Percentiles rank a stretch among this genome's conserved stretches.
phyloP scores from a whole-genome alignment of 2,113 vertebrate species.

The Craseonycteris thonglongyai region DNA sequence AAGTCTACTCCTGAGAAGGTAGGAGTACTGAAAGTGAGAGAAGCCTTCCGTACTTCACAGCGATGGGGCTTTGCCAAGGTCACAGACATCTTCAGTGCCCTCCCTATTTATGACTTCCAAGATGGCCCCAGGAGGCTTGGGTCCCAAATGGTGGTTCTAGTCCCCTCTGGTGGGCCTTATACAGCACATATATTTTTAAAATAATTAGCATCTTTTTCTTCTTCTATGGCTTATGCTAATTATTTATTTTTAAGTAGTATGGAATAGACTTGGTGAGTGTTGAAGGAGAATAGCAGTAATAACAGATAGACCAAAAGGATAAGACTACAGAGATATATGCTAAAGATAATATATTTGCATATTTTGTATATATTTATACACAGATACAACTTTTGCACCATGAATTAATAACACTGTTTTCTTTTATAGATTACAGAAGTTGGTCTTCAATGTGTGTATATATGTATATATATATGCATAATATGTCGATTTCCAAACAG shows the following conservation, averaged over 20 bases:
- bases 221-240: not conserved
- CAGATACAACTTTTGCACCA: not conserved
- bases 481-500: not conserved
- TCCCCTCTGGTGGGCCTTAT: not conserved
- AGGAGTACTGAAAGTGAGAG: too few species aligned
- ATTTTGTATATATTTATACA: not conserved
- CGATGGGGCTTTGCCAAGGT: not conserved
- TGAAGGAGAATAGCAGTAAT: not conserved
- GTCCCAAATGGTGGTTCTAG: not conserved
- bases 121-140: not conserved
- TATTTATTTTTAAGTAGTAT: not conserved
- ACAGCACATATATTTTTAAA: not conserved
- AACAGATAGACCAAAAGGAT: not conserved
- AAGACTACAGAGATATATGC: not conserved
- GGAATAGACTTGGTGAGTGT: not conserved
- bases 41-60: not conserved
- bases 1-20: not conserved
- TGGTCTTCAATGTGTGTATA: not conserved
- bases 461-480: not conserved
- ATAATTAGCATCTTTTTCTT: not conserved
- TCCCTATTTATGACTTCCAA: not conserved
- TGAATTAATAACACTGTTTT: not conserved
- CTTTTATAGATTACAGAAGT: not conserved
- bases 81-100: not conserved
- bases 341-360: not conserved